phyloP scores from a whole-genome alignment of 1,140 invertebrate species.

The Hylaeus volcanicus region DNA sequence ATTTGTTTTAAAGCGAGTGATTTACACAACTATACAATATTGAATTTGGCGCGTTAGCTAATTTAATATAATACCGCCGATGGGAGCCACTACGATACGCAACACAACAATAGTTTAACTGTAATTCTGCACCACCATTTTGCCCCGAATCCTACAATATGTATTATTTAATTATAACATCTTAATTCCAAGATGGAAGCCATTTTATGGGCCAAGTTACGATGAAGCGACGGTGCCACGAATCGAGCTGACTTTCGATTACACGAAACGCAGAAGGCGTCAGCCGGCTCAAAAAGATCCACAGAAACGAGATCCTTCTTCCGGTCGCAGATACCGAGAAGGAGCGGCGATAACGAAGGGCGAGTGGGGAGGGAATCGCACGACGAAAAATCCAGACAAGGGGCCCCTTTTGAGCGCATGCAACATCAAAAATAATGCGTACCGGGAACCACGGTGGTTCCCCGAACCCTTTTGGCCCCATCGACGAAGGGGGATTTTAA shows the following conservation, averaged over 20 bases:
- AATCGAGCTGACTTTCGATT: neutral
- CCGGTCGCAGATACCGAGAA: slow-evolving; percentile 47
- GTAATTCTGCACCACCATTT: no score
- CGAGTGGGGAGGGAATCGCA: slow-evolving; percentile 8
- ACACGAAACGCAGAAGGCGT: slow-evolving; percentile 17
- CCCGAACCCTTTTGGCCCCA: slow-evolving; percentile 53
- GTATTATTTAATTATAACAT: no score
- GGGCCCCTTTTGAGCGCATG: slow-evolving; percentile 48
- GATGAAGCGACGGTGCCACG: neutral
- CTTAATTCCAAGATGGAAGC: no score
- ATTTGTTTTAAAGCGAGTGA: no score
- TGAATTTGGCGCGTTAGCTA: no score
- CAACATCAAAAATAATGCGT: slow-evolving; percentile 68
- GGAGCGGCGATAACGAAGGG: slow-evolving; percentile 44
- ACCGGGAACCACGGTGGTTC: slow-evolving; percentile 70
- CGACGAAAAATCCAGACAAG: slow-evolving; percentile 68
- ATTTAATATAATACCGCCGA: no score
- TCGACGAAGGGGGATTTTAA: slow-evolving; percentile 45
- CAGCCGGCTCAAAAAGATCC: slow-evolving; percentile 10
- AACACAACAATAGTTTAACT: no score
- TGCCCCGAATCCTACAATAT: no score
- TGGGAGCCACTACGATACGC: no score
- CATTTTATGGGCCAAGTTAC: neutral
- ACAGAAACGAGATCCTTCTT: slow-evolving; percentile 18
- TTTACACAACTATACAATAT: no score